Percentiles rank a stretch among this genome's conserved stretches.
phyloP scores from a whole-genome alignment of 1,140 invertebrate species.

The Littorina saxatilis region DNA sequence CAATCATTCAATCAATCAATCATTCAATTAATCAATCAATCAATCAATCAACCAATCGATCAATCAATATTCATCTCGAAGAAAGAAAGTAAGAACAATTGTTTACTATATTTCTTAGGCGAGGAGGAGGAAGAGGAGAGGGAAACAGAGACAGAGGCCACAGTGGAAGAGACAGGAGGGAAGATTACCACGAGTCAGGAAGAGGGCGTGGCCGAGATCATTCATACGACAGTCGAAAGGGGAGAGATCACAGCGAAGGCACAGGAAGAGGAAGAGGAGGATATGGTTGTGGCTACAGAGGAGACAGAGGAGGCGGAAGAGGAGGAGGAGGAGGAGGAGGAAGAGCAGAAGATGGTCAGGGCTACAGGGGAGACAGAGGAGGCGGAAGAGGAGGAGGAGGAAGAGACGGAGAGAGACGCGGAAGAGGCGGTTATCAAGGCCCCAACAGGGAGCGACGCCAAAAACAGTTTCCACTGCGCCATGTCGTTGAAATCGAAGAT shows the following conservation, averaged over 20 bases:
- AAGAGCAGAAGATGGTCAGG: not conserved
- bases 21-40: too few relatives aligned
- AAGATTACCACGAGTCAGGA: too few relatives aligned
- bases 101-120: not conserved
- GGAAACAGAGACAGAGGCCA: not conserved
- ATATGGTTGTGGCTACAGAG: not conserved
- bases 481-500: not conserved
- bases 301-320: not conserved
- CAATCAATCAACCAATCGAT: too few relatives aligned
- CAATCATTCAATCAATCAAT: too few relatives aligned
- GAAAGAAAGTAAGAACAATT: too few relatives aligned
- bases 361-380: not conserved
- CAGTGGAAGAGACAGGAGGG: not conserved
- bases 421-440: not conserved
- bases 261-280: slow-evolving; percentile 22
- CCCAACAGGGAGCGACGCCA: not conserved
- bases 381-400: not conserved
- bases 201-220: not conserved
- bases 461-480: not conserved
- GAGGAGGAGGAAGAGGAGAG: not conserved
- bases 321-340: not conserved
- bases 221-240: not conserved
- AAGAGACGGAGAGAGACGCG: not conserved
- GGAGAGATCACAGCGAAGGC: not conserved
- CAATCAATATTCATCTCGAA: too few relatives aligned